Conservation (phyloP, 2,888 invertebrate species). For the Apamea crenata region DNA sequence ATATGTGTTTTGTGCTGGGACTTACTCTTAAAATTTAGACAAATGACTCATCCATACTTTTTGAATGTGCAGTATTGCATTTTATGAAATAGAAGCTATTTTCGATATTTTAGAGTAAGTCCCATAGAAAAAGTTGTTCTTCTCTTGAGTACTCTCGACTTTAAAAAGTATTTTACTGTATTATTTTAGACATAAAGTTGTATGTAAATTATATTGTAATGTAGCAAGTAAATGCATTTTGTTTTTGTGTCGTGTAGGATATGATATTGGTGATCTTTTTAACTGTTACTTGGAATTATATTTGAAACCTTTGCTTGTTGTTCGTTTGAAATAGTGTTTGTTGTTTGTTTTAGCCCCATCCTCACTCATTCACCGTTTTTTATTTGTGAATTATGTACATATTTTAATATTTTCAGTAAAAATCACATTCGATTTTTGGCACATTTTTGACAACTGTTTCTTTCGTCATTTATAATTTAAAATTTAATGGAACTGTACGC, state of each 20-base stretch:
- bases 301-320: neutral
- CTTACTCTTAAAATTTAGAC: neutral
- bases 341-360: neutral
- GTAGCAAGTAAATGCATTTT: neutral
- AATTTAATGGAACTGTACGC: neutral
- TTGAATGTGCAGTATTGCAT: neutral
- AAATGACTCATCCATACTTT: neutral
- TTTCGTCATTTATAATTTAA: neutral
- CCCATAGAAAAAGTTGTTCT: neutral
- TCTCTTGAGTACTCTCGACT: neutral
- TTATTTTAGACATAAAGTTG: neutral
- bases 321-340: neutral
- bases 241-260: neutral
- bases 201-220: neutral
- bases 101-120: neutral
- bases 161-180: neutral
- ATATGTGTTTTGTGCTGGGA: neutral
- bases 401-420: neutral
- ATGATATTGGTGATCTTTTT: neutral
- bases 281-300: neutral
- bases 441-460: constrained; percentile 30
- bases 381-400: neutral
- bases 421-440: constrained; percentile 33
- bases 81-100: neutral
- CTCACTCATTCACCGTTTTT: neutral